Base-by-base conservation (phyloP, 2,113 vertebrate genomes). In the Dicentrarchus labrax region DNA sequence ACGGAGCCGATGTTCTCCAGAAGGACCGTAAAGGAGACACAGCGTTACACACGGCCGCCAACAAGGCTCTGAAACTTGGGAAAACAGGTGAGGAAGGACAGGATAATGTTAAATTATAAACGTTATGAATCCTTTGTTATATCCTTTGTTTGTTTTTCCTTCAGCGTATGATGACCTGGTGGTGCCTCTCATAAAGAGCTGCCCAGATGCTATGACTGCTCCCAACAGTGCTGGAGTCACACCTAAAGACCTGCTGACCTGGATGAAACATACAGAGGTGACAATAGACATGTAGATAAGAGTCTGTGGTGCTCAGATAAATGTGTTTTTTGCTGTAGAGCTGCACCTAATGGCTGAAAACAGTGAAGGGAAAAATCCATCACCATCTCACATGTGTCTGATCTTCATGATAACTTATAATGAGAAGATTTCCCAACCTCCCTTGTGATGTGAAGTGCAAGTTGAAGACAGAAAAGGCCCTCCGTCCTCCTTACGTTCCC, bases 161-260 rank as follows among this genome's bases (percentile, higher is more conserved):
- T 3, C 72, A 97, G 97, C 86, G 5, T 97, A 95, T 59, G 91
- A 94, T 3, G 96, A 96, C 75, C 90, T 98, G 72, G 96, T 97
- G 22, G 90, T 96, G 36, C 97, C 96, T 1, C 89, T 97, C 15
- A 87, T 72, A 57, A 93, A 88, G 9, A 85, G 76, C 67, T 96
- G 96, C 66, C 96, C 96, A 0, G 91, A 92, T 4, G 96, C 96
- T 22, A 90, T 97, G 94, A 90, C 83, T 1, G 78, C 87, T 36
- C 75, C 93, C 2, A 97, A 97, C 73, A 93, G 76, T 59, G 94
- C 95, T 6, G 97, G 97, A 62, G 91, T 97, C 78, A 97, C 96
- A 2, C 96, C 96, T 0, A 82, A 90, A 21, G 96, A 97, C 8
- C 92, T 97, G 76, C 93, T 97, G 59, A 85, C 90, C 24, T 89